phyloP scores from a whole-genome alignment of 2,888 invertebrate species.

The Axea sp. region DNA sequence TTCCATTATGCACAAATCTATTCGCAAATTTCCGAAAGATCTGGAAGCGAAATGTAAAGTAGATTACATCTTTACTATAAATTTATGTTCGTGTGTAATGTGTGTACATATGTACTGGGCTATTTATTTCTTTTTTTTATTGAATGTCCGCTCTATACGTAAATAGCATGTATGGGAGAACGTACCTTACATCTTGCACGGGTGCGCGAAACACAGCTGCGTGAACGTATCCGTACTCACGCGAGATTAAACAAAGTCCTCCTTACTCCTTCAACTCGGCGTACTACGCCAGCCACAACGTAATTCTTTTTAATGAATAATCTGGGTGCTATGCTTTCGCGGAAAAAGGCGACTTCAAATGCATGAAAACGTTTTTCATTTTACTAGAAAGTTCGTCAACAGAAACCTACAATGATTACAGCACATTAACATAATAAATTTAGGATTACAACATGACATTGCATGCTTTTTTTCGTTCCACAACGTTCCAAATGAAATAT shows the following conservation, averaged over 20 bases:
- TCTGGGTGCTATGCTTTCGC: constrained; percentile 20
- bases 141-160: constrained; percentile 16
- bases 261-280: constrained; percentile 18
- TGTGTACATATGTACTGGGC: constrained; percentile 10
- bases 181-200: constrained; percentile 26
- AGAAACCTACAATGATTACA: constrained; percentile 10
- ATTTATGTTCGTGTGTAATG: constrained; percentile 19
- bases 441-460: too few relatives aligned
- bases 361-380: constrained; percentile 12
- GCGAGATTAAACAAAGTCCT: constrained; percentile 53
- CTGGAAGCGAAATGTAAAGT: constrained; percentile 9
- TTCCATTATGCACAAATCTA: constrained; percentile 5
- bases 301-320: constrained; percentile 52
- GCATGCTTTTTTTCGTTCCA: too few relatives aligned
- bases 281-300: constrained; percentile 23
- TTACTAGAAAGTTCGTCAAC: not conserved
- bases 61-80: constrained; percentile 32
- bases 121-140: constrained; percentile 47
- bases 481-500: constrained; percentile 30
- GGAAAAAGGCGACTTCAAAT: constrained; percentile 24
- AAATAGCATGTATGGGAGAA: constrained; percentile 14
- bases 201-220: constrained; percentile 35
- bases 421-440: constrained; percentile 30
- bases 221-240: constrained; percentile 32
- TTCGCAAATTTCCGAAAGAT: constrained; percentile 8